These are phyloP conservation scores for Pandemis corylana DNA, from an alignment of 2,888 invertebrate species.

Conservation along the genomic window DNA sequence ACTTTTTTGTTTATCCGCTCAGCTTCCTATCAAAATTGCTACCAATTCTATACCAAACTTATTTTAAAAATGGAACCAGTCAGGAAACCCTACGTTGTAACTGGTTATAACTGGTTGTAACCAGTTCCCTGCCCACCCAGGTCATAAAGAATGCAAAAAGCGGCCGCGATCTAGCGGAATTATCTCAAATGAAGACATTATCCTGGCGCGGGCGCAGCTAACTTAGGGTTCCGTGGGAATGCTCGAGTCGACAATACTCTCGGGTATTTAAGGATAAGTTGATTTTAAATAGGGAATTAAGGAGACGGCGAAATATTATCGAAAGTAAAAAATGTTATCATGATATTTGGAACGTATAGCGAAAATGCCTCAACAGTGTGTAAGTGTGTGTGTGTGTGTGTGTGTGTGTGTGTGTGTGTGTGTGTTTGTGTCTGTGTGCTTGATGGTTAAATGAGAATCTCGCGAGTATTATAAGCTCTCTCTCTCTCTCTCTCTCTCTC, in stretches of 20 bases:
- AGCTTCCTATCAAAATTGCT: no score
- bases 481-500: no score
- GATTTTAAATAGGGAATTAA: not conserved
- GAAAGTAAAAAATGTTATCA: no score
- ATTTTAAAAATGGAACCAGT: not conserved
- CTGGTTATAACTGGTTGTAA: constrained; percentile 20
- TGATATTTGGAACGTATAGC: no score
- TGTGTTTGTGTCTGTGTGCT: no score
- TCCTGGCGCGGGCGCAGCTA: constrained; percentile 65
- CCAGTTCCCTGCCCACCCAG: constrained; percentile 58
- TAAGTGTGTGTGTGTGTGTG: no score
- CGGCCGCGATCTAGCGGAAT: constrained; percentile 59
- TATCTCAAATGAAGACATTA: constrained; percentile 83
- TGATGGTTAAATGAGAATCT: no score
- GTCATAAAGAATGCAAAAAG: constrained; percentile 68
- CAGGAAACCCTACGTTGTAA: constrained; percentile 47
- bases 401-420: no score
- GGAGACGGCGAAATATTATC: not conserved
- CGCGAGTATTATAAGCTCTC: no score
- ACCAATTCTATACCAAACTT: no score
- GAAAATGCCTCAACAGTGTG: no score
- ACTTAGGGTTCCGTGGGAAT: constrained; percentile 36
- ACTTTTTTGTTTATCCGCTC: no score
- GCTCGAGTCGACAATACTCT: not conserved
- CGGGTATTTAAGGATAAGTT: not conserved